Base-by-base conservation (phyloP, 2,888 invertebrate species). In the Xiphydria camelus region DNA sequence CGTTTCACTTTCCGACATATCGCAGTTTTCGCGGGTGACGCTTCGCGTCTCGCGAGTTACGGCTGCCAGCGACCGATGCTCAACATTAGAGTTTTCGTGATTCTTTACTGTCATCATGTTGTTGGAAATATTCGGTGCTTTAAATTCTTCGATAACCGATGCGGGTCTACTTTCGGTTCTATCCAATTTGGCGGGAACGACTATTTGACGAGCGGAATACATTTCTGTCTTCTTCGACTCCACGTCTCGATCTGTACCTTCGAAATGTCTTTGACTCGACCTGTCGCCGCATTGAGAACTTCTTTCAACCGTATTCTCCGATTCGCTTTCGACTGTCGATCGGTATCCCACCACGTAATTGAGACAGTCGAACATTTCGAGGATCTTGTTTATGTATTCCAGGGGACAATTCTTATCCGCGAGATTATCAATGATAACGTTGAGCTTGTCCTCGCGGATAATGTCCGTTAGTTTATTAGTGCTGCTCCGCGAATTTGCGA, bases 331-430 rank as follows among this genome's bases (percentile, higher is more conserved):
- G 15, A 36, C 44, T 2, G 33, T 35, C 15, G 50, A 18, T 20
- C 37, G 49, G 10, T 62, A 57, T 2, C 58, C 56, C 1, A 60
- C 25, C n/a, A 66, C 34, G 36, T 61, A 64, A 19, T 61, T 60
- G 12, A 68, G 49, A 12, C 58, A 62, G 26, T 66, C 58, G 18
- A 68, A 48, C 43, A 68, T 58, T n/a, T 61, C 50, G 20, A 61
- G 41, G 38, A 73, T 54, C 47, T 67, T 66, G 14, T 53, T 44
- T 3, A 69, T 53, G 17, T 64, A 70, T 14, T 65, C 53, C 9
- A 53, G 29, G 3, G 69, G 43, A 22, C 60, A 66, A 47, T 66
- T 65, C 35, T 61, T 62, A 20, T 62, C 50, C 5, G 47, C 41
- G 12, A 73, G 41, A 45, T 57, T 67, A 9, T 61, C 55, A 10